phyloP scores from a whole-genome alignment of 2,888 invertebrate genomes.

The Lithophane leautieri region DNA sequence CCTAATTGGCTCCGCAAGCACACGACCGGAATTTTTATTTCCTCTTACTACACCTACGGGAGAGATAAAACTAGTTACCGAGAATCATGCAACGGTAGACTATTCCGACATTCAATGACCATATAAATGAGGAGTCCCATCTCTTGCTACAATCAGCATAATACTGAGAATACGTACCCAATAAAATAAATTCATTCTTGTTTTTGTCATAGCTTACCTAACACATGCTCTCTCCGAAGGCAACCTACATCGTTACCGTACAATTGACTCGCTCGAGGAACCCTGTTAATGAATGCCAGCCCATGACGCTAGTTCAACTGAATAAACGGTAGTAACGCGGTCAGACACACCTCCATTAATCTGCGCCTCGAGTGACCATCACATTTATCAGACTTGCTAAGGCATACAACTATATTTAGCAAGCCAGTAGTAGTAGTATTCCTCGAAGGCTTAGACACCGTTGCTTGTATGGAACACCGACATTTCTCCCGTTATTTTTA shows the following conservation, averaged over 20 bases:
- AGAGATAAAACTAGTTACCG: background rate
- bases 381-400: slow-evolving; percentile 39
- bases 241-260: background rate
- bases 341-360: slow-evolving; percentile 50
- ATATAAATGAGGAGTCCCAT: background rate
- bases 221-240: background rate
- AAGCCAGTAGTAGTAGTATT: background rate
- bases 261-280: slow-evolving; percentile 26
- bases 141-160: background rate
- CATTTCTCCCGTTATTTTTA: background rate
- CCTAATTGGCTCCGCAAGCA: slow-evolving; percentile 42
- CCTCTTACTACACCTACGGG: slow-evolving; percentile 7
- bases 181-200: background rate
- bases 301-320: slow-evolving; percentile 8
- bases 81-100: background rate
- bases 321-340: slow-evolving; percentile 39
- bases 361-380: slow-evolving; percentile 31
- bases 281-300: slow-evolving; percentile 32
- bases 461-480: too few relatives aligned
- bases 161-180: too few relatives aligned
- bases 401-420: slow-evolving; percentile 4
- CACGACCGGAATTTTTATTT: slow-evolving; percentile 18
- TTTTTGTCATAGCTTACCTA: background rate
- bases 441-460: background rate
- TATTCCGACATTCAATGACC: background rate